Evolutionary conservation across 1,140 invertebrate species (phyloP), one percentile per base, ranked within the genome.

Genomic region (Meloidogyne hapla): DNA sequence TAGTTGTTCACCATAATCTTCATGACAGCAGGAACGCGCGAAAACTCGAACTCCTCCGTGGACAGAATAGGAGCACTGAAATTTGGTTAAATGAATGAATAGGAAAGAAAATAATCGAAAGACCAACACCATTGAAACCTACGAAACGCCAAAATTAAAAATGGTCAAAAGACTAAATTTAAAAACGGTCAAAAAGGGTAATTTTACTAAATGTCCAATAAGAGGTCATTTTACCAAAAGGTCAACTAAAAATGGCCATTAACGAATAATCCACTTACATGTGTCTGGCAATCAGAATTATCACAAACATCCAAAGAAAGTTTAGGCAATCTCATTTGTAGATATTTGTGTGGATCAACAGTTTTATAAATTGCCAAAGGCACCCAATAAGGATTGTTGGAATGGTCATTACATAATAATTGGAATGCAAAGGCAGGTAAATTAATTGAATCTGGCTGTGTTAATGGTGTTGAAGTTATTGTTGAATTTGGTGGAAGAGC

Each of bases 331-430:
- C 56, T 67, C 13, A 82, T 40, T 75, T 84, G 80, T 5, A 82
- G 75, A 69, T 84, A 82, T 23, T 84, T 80, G 25, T 82, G 81
- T 1, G 83, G 42, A 13, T 81, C 42, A 38, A 21, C 61, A 10
- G 81, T 82, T 38, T 77, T 69, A 64, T 79, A 84, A 15, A 82
- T 76, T 9, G 80, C 69, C 10, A 84, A 25, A 15, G 82, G 82
- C 21, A 69, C 40, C 81, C 81, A 82, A 4, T 65, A 65, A n/a
- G 65, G 38, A 38, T 66, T 45, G 10, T 10, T 18, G 45, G 12
- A 42, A 15, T 38, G 56, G 21, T 40, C 56, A 62, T 33, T 28
- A 80, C 78, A 81, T 26, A 61, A 21, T 26, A 81, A 45, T 42
- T 81, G 69, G 63, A 75, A 72, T 21, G 28, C 70, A 71, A 61